These are phyloP conservation scores for Hypotaenidia philippensis DNA, from an alignment of 2,797 vertebrate species.

Conservation along the genomic window DNA sequence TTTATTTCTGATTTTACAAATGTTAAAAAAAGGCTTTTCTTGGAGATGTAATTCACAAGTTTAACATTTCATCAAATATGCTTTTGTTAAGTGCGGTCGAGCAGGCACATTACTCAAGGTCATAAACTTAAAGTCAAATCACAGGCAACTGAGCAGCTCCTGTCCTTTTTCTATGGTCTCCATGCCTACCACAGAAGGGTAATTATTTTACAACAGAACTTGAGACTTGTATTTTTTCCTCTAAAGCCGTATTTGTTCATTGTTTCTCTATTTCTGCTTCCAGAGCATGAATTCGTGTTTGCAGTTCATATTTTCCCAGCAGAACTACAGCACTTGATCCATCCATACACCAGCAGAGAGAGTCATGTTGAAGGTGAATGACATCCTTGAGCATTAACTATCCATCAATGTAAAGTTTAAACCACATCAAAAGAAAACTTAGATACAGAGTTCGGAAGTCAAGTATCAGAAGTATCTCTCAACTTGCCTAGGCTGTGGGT, in stretches of 20 bases:
- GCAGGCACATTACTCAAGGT: constrained; percentile 70
- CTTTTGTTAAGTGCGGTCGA: constrained; percentile 72
- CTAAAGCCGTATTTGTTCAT: constrained; percentile 65
- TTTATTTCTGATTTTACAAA: constrained; percentile 56
- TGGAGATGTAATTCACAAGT: constrained; percentile 46
- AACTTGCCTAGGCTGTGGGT: neutral
- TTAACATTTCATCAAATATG: constrained; percentile 72
- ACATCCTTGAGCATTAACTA: neutral
- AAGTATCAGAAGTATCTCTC: neutral
- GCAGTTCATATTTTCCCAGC: constrained; percentile 50
- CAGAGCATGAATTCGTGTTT: constrained; percentile 37
- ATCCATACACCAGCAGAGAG: neutral
- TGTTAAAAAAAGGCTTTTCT: constrained; percentile 12
- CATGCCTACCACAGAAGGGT: constrained; percentile 53
- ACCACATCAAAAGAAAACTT: neutral
- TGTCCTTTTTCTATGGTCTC: constrained; percentile 43
- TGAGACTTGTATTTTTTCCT: constrained; percentile 40
- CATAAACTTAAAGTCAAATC: constrained; percentile 73
- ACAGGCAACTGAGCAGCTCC: constrained; percentile 60
- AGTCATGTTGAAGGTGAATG: neutral
- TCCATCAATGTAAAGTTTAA: neutral
- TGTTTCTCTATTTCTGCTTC: constrained; percentile 52
- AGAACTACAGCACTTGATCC: neutral
- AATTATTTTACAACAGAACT: constrained; percentile 73
- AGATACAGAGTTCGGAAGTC: constrained; percentile 28